phyloP scores from a whole-genome alignment of 2,797 vertebrate species.

The Apogon hyalosoma region DNA sequence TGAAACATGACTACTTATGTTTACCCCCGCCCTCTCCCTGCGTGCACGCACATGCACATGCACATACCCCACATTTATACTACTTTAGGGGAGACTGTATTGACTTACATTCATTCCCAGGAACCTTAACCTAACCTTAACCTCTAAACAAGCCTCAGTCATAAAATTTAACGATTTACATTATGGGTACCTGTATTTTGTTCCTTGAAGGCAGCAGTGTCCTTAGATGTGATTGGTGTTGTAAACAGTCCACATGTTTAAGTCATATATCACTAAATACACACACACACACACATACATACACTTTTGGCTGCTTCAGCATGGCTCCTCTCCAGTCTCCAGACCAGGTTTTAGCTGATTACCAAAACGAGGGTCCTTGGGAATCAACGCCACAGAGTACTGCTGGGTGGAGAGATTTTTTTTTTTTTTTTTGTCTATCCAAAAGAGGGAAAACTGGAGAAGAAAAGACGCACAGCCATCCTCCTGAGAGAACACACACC shows the following conservation, averaged over 20 bases:
- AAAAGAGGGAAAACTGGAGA: constrained; percentile 54
- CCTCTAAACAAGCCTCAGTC: too few relatives aligned
- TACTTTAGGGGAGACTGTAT: too few relatives aligned
- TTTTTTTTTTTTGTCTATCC: constrained; percentile 36
- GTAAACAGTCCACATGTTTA: too few relatives aligned
- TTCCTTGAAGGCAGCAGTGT: too few relatives aligned
- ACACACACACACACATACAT: constrained; percentile 23
- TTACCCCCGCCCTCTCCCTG: constrained; percentile 37
- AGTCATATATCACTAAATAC: not conserved
- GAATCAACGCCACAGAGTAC: constrained; percentile 59
- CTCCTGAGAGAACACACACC: constrained; percentile 49
- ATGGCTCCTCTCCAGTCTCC: constrained; percentile 79
- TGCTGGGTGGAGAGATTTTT: constrained; percentile 45
- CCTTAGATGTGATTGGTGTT: too few relatives aligned
- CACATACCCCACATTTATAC: too few relatives aligned
- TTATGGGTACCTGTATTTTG: too few relatives aligned
- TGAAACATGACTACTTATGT: constrained; percentile 66
- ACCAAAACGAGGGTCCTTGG: constrained; percentile 64
- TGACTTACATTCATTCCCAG: too few relatives aligned
- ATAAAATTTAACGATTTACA: too few relatives aligned
- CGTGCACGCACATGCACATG: not conserved
- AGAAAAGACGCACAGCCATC: constrained; percentile 30
- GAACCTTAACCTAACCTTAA: too few relatives aligned
- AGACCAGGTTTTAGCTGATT: constrained; percentile 80
- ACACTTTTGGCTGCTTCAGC: constrained; percentile 22